Base-by-base conservation (phyloP, 2,113 vertebrate genomes). In the Alouatta palliata region DNA sequence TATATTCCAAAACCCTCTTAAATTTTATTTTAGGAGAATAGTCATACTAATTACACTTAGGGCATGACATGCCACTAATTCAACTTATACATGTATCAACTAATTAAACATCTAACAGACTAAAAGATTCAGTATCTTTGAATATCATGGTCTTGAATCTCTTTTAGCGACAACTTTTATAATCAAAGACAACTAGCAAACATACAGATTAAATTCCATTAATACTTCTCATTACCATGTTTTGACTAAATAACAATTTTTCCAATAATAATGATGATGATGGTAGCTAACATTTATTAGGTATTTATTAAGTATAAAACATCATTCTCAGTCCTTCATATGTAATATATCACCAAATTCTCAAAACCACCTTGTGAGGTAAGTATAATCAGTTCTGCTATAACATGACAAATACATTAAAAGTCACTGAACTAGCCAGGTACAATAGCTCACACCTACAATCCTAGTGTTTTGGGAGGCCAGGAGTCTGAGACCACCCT, bases 1-100 rank as follows among this genome's bases (percentile, higher is more conserved):
- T 49, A 92, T 47, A 83, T 58, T 87, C 8, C 35, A 92, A 90
- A 92, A 73, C 9, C 30, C 9, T 71, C 21, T 56, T 86, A 45
- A 82, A 91, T 49, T 92, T 95, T n/a, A 95, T 86, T 84, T 94
- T 43, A 68, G 87, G 70, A 85, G 19, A 71, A 81, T 30, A 83
- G 40, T 93, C 19, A 56, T 35, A 68, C 4, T 27, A 85, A 66
- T 64, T 40, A 58, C 27, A 88, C 25, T 25, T 80, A 58, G 21
- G 68, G 47, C 37, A 12, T 25, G 30, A 71, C 32, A 86, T 9
- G 68, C 12, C 23, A 61, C 2, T 56, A 37, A 68, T 9, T 77
- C 71, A 77, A 95, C 14, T 43, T 82, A 80, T 49, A 66, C 1
- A 45, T 3, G 84, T 32, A 54, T 52, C 35, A 75, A 61, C 10